Evolutionary conservation across 2,113 vertebrate species (phyloP).

Genomic region (Percopsis transmontana): DNA sequence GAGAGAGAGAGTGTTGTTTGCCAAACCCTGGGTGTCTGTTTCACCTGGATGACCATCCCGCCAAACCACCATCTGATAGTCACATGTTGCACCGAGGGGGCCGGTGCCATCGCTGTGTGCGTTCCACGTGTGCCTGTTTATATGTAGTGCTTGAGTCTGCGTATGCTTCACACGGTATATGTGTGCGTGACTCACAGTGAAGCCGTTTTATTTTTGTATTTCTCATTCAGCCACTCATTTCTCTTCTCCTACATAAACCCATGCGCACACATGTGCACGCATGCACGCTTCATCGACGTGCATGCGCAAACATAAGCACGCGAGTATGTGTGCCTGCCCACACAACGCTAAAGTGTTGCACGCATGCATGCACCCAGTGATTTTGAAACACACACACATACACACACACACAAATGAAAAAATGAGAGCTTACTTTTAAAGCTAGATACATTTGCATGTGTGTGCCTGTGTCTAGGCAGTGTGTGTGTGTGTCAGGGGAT

Average conservation of each 20-base stretch:
- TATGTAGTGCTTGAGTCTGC: not conserved
- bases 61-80: too few species aligned
- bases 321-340: not conserved
- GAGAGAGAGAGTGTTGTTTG: too few species aligned
- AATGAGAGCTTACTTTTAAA: not conserved
- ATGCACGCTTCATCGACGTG: not conserved
- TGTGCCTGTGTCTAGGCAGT: not conserved
- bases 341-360: too few species aligned
- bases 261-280: not conserved
- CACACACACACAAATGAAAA: not conserved
- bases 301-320: not conserved
- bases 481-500: conserved; percentile 1
- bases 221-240: too few species aligned
- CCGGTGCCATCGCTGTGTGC: too few species aligned
- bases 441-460: not conserved
- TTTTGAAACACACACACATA: not conserved
- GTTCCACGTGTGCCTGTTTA: not conserved
- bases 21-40: too few species aligned
- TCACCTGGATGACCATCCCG: too few species aligned
- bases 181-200: too few species aligned
- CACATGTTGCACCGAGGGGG: too few species aligned
- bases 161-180: not conserved
- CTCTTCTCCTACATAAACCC: too few species aligned
- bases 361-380: not conserved
- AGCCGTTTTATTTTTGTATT: too few species aligned